Conservation (phyloP, 92 coral and sea anemone genomes). For the Palythoa grandis region DNA sequence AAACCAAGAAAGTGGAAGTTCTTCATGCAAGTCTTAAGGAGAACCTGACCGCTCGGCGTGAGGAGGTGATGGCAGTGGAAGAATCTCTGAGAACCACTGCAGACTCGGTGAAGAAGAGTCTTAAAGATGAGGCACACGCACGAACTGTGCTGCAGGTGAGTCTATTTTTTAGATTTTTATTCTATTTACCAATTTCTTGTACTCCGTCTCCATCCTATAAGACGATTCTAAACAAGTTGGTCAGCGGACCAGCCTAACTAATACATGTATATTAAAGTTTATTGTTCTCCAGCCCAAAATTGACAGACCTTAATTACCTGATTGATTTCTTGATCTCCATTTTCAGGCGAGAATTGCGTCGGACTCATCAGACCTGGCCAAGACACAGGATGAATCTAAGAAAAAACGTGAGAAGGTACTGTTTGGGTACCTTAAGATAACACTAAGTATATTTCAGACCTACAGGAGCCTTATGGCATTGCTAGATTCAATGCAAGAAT, state of each 20-base stretch:
- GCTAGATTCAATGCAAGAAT: no score
- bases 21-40: conserved; percentile 66
- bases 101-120: conserved; percentile 80
- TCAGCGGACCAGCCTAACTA: no score
- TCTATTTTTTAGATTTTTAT: neutral
- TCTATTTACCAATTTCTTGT: no score
- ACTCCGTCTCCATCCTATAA: no score
- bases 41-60: conserved; percentile 56
- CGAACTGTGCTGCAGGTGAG: conserved; percentile 93
- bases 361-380: conserved; percentile 76
- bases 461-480: no score
- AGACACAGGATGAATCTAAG: conserved; percentile 81
- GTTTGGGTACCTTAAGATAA: neutral
- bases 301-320: no score
- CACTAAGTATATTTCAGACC: neutral
- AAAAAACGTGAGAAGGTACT: conserved; percentile 90
- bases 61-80: conserved; percentile 78
- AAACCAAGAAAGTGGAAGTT: conserved; percentile 78
- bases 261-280: no score
- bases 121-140: conserved; percentile 91
- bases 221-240: no score
- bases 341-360: conserved; percentile 90
- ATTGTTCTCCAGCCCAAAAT: neutral
- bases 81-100: conserved; percentile 85
- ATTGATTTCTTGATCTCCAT: neutral